phyloP scores from a whole-genome alignment of 2,797 vertebrate genomes.

The Remorina albescens region DNA sequence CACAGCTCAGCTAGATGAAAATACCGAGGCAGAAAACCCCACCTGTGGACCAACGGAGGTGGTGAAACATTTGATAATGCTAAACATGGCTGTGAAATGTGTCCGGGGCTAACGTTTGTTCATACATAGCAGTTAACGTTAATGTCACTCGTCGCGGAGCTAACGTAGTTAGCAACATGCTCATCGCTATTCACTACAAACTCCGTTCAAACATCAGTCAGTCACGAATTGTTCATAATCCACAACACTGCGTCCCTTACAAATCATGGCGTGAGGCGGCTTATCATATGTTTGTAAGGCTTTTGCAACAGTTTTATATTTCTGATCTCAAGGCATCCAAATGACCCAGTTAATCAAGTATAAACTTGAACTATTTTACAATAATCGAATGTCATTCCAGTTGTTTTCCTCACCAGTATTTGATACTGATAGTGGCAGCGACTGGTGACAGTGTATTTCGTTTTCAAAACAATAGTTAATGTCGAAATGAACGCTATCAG shows the following conservation, averaged over 20 bases:
- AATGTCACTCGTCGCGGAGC: constrained; percentile 1
- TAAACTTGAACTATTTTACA: neutral
- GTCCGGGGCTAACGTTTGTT: neutral
- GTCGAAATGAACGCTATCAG: neutral
- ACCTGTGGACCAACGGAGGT: accelerated
- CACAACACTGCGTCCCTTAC: neutral
- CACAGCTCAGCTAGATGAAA: neutral
- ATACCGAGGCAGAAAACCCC: neutral
- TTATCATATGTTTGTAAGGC: neutral
- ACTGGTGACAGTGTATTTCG: neutral
- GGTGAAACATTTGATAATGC: neutral
- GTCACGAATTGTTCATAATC: neutral
- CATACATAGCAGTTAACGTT: neutral
- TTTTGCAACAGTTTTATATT: neutral
- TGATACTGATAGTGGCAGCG: neutral
- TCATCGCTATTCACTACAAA: neutral
- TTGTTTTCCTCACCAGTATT: neutral
- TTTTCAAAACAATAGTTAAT: neutral
- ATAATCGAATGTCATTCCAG: neutral
- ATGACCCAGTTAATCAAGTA: neutral
- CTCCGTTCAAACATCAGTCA: neutral
- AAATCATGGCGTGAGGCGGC: neutral
- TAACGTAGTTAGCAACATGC: neutral
- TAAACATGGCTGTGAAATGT: neutral
- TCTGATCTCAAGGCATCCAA: neutral